Conservation (phyloP, 1,140 invertebrate genomes). For the Drosophila insularis region DNA sequence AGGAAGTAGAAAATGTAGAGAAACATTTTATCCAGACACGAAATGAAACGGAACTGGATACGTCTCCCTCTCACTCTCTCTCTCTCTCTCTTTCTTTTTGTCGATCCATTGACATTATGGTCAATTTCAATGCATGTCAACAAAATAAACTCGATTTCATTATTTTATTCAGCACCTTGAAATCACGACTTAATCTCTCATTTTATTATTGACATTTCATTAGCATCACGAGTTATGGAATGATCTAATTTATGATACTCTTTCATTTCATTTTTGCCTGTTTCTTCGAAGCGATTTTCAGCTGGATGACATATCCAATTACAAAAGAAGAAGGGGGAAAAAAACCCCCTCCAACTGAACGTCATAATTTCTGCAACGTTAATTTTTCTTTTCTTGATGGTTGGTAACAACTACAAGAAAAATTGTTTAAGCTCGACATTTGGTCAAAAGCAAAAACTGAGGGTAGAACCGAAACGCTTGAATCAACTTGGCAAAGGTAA, state of each 20-base stretch:
- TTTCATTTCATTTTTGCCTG: constrained; percentile 1
- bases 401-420: constrained; percentile 63
- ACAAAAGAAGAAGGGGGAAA: constrained; percentile 13
- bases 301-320: constrained; percentile 22
- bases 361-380: constrained; percentile 71
- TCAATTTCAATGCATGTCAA: constrained; percentile 6
- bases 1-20: background rate
- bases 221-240: constrained; percentile 53
- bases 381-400: constrained; percentile 48
- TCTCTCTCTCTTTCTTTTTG: too few relatives aligned
- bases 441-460: constrained; percentile 53
- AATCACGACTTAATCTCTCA: constrained; percentile 69
- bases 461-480: constrained; percentile 53
- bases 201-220: constrained; percentile 74
- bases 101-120: background rate
- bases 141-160: constrained; percentile 3
- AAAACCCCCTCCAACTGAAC: background rate
- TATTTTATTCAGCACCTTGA: constrained; percentile 40
- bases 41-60: constrained; percentile 5
- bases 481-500: constrained; percentile 7
- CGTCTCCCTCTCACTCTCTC: too few relatives aligned
- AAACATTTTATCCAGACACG: background rate
- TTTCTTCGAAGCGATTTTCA: background rate
- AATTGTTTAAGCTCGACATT: constrained; percentile 69
- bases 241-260: constrained; percentile 34